A percentile compares a stretch with the other conserved stretches of the same genome.
Evolutionary conservation across 2,888 invertebrate species (phyloP).

Genomic region (Mesoligia furuncula): DNA sequence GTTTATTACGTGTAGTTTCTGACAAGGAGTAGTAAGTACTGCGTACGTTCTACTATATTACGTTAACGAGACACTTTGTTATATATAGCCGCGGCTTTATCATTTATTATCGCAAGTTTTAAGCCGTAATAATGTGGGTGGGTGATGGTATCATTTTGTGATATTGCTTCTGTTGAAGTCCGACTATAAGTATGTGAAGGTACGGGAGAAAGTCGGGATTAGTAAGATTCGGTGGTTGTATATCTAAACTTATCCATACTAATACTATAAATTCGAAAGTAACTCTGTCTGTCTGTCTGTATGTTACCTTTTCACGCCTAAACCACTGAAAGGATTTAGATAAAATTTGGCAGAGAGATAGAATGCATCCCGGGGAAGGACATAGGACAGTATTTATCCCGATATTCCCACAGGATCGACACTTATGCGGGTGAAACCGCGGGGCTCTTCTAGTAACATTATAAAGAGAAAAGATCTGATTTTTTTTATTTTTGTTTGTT

Average conservation of each 20-base stretch:
- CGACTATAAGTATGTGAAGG: not conserved
- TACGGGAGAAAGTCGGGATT: not conserved
- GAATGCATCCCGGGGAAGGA: too few species aligned
- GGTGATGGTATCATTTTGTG: constrained; percentile 33
- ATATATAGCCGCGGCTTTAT: constrained; percentile 41
- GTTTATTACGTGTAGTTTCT: constrained; percentile 59
- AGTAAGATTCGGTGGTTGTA: not conserved
- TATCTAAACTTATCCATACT: not conserved
- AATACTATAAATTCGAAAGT: too few species aligned
- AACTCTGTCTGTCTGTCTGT: too few species aligned
- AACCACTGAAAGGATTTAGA: too few species aligned
- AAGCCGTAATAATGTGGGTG: constrained; percentile 37
- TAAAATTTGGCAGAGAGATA: too few species aligned
- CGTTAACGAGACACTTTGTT: constrained; percentile 55
- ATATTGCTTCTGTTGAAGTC: constrained; percentile 11
- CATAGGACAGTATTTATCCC: too few species aligned
- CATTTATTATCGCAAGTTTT: constrained; percentile 49
- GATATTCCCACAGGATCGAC: too few species aligned
- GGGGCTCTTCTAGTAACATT: too few species aligned
- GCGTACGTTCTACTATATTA: constrained; percentile 40
- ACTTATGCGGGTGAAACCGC: too few species aligned
- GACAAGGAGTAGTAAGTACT: constrained; percentile 42
- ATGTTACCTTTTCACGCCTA: too few species aligned
- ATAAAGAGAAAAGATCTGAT: not conserved
- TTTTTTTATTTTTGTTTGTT: not conserved